These are phyloP conservation scores for Calcarius lapponicus DNA, from an alignment of 2,797 vertebrate genomes.

Conservation along the genomic window DNA sequence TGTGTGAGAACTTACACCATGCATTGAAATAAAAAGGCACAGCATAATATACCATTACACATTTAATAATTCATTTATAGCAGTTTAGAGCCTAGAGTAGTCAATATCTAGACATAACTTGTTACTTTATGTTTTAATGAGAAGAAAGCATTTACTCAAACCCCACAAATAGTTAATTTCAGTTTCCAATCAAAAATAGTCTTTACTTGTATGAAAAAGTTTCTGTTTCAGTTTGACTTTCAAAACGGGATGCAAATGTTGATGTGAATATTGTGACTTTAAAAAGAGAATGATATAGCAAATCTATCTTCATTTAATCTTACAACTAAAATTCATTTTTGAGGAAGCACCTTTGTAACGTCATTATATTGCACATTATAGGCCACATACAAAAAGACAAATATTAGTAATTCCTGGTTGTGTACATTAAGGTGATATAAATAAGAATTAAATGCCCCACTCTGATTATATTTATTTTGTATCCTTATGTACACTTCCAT, in stretches of 20 bases:
- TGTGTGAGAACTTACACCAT: background rate
- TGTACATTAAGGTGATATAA: background rate
- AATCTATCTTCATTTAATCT: background rate
- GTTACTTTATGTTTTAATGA: background rate
- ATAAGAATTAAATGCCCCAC: background rate
- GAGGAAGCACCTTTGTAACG: background rate
- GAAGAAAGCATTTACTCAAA: background rate
- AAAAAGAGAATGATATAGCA: background rate
- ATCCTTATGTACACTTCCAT: background rate
- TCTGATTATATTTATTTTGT: background rate
- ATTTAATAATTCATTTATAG: background rate
- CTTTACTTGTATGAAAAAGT: background rate
- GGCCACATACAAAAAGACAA: constrained; percentile 6
- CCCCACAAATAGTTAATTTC: background rate
- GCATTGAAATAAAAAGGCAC: background rate
- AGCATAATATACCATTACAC: background rate
- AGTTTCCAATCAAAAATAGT: constrained; percentile 25
- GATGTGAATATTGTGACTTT: background rate
- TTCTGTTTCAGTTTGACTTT: constrained; percentile 6
- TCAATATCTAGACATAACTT: background rate
- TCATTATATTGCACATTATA: constrained; percentile 10
- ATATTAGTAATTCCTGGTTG: background rate
- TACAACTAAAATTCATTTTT: constrained; percentile 22
- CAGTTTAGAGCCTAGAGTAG: background rate
- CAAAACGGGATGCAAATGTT: background rate